phyloP scores from a whole-genome alignment of 2,888 invertebrate genomes.

The Lithodes maja region DNA sequence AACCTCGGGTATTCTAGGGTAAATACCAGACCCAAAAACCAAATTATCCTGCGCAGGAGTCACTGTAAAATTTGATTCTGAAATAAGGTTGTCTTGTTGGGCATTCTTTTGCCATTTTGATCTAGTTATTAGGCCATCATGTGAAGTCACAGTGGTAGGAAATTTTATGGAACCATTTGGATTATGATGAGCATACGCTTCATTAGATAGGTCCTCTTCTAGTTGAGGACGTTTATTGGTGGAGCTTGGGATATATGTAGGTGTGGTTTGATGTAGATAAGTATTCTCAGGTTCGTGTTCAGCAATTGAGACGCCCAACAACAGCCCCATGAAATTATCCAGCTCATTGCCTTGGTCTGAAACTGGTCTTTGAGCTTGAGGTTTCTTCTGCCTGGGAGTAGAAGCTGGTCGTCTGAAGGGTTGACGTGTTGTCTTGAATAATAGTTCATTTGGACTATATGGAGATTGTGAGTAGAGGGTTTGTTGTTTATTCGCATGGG shows the following conservation, averaged over 20 bases:
- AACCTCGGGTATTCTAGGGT: neutral
- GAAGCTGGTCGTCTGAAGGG: constrained; percentile 3
- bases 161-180: neutral
- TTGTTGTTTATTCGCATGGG: no score
- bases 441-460: no score
- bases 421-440: neutral
- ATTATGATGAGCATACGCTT: neutral
- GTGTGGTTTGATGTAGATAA: neutral
- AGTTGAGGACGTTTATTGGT: neutral
- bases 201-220: neutral
- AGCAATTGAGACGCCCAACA: neutral
- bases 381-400: neutral
- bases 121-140: neutral
- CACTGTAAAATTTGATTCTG: neutral
- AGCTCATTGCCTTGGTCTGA: neutral
- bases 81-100: neutral
- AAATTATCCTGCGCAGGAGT: neutral
- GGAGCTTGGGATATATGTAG: neutral
- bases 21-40: neutral
- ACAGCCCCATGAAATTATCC: neutral
- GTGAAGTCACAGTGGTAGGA: neutral
- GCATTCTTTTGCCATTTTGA: neutral
- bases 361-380: neutral
- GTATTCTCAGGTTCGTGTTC: neutral
- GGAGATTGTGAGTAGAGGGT: no score